A percentile compares a stretch with the other conserved stretches of the same genome.
Conservation (phyloP, 1,140 invertebrate genomes). For the Cotesia vestalis region DNA sequence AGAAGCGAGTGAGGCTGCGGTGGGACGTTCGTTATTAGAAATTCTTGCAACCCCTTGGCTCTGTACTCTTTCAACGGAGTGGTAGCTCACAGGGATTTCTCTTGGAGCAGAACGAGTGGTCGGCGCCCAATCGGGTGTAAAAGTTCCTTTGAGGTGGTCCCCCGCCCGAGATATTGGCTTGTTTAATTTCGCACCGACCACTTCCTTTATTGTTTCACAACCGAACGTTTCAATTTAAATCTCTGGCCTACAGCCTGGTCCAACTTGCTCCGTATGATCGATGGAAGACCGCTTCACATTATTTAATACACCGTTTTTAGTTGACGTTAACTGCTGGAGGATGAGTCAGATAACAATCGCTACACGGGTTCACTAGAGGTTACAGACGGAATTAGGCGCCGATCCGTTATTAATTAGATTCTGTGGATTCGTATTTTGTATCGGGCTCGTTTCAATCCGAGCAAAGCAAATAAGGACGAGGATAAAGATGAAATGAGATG, state of each 20-base stretch:
- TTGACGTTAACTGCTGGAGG: constrained; percentile 11
- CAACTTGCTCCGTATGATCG: background rate
- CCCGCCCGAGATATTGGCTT: constrained; percentile 48
- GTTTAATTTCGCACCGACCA: constrained; percentile 46
- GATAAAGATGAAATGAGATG: background rate
- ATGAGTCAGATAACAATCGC: background rate
- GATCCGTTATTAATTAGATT: constrained; percentile 64
- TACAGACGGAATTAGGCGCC: constrained; percentile 50
- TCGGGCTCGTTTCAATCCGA: too few species aligned
- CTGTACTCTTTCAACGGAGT: constrained; percentile 11
- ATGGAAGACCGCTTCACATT: too few species aligned
- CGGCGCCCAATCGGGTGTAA: constrained; percentile 60
- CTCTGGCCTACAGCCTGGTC: background rate
- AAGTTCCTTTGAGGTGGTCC: constrained; percentile 60
- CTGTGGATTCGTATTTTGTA: constrained; percentile 39
- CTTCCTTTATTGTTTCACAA: constrained; percentile 38
- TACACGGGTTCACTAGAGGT: constrained; percentile 9
- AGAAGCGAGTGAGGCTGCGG: constrained; percentile 2
- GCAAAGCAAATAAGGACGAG: constrained; percentile 8
- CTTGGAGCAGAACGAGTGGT: constrained; percentile 4
- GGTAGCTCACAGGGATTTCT: too few species aligned
- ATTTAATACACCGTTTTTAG: too few species aligned
- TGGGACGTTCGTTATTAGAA: constrained; percentile 56
- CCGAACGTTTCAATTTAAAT: constrained; percentile 56
- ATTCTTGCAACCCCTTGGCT: constrained; percentile 48